These are phyloP conservation scores for Heteractis magnifica DNA, from an alignment of 92 coral and sea anemone genomes.

Conservation along the genomic window DNA sequence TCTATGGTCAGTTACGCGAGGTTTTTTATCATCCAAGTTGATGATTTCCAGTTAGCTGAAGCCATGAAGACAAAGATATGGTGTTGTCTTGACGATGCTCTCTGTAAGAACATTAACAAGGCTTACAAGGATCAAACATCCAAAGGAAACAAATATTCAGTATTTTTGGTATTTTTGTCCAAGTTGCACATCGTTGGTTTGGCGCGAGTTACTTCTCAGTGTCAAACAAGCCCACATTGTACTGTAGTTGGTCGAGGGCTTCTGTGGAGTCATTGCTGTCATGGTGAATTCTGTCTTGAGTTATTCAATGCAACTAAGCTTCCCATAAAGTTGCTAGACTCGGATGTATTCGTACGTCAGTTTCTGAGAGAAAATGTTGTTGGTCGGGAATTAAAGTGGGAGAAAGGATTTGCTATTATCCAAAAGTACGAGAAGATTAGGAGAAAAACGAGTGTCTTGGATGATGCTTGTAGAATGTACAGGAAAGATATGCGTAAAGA, in stretches of 20 bases:
- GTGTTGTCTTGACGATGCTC: constrained; percentile 25
- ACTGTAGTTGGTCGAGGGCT: constrained; percentile 30
- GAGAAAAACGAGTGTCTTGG: background rate
- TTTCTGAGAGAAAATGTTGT: constrained; percentile 2
- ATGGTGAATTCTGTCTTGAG: constrained; percentile 27
- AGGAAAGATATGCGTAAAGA: background rate
- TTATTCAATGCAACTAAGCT: background rate
- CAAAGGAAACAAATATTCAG: background rate
- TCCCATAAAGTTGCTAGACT: background rate
- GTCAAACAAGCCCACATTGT: constrained; percentile 18
- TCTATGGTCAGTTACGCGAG: background rate
- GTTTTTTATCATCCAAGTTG: constrained; percentile 15
- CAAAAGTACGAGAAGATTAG: constrained; percentile 5
- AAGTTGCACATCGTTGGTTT: background rate
- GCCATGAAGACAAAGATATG: constrained; percentile 32
- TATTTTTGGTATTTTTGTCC: constrained; percentile 12
- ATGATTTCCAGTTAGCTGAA: constrained; percentile 15
- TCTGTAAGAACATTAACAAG: constrained; percentile 1
- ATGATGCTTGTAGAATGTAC: constrained; percentile 15
- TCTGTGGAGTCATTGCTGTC: constrained; percentile 20
- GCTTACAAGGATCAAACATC: constrained; percentile 20
- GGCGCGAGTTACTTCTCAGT: constrained; percentile 10
- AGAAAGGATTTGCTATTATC: background rate
- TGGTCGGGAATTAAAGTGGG: constrained; percentile 10
- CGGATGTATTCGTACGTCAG: background rate